Evolutionary conservation across 2,797 vertebrate genomes (phyloP), one percentile per base, ranked within the genome.

Genomic region (Vireo griseus): DNA sequence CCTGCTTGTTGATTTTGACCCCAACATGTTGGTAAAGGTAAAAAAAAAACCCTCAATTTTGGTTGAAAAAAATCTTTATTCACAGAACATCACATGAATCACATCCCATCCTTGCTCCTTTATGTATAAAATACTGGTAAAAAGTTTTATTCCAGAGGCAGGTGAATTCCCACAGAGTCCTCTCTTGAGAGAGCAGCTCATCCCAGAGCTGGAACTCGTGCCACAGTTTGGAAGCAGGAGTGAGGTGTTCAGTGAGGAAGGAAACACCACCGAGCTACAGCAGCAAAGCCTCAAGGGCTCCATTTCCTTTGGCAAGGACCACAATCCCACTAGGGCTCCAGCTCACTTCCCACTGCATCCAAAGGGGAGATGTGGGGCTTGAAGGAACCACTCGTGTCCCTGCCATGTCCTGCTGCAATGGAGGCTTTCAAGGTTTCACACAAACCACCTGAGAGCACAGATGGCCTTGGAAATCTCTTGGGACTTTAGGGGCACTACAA

Each of bases 11-110:
- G 9, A 51, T 26, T 24, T 35, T 44, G 37, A 11, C 40, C 31
- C 11, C 44, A 16, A 20, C 2, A 3, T 3, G 4, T 35, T 24
- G n/a, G 8, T 8, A 12, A 69, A 68, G 6, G 21, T 52, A 35
- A 14, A 40, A 40, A 19, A 90, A 75, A 61, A 47, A 18, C 8
- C 8, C 18, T 45, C 48, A 3, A 16, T 19, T 79, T n/a, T 59
- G 37, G 6, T 51, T 91, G 55, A 39, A 86, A 78, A 91, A 86
- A 61, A 31, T 48, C 28, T 96, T 95, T 96, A 95, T 86, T 94
- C 55, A 51, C 57, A 13, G 62, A 74, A 67, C 33, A 63, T 54
- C 31, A 47, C 48, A 26, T 47, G 61, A 81, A 68, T 61, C 39
- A 24, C 9, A 1, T 47, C 69, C 63, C 85, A 54, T 16, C 65